Percentiles rank a stretch among this genome's conserved stretches.
Evolutionary conservation across 2,797 vertebrate genomes (phyloP).

Genomic region (Enteromius radiatus): DNA sequence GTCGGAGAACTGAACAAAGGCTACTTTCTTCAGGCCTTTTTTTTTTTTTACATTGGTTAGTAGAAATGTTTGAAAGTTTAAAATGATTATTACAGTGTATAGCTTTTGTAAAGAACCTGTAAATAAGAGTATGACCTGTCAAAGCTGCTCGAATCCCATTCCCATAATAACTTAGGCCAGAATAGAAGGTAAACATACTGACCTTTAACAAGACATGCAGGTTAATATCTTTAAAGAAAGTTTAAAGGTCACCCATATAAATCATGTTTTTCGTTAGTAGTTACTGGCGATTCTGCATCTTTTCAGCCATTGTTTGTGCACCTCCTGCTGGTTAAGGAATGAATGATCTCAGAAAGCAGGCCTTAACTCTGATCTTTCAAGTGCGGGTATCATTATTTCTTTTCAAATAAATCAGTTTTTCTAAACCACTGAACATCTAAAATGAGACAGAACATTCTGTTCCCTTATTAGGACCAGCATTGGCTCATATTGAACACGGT

Average conservation of each 20-base stretch:
- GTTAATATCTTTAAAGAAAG: no score
- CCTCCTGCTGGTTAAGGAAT: constrained; percentile 11
- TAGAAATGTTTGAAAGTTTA: no score
- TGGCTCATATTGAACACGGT: neutral
- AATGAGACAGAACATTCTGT: constrained; percentile 2
- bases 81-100: no score
- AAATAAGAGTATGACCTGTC: no score
- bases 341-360: neutral
- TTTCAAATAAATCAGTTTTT: constrained; percentile 9
- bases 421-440: neutral
- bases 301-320: constrained; percentile 7
- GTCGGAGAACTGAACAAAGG: no score
- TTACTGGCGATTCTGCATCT: neutral
- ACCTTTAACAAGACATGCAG: no score
- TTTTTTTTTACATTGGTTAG: no score
- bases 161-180: no score
- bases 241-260: neutral
- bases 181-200: no score
- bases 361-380: neutral
- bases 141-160: no score
- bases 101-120: no score
- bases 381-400: neutral
- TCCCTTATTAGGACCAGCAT: neutral
- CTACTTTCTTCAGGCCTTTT: no score
- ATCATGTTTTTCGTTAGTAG: neutral